Evolutionary conservation across 2,113 vertebrate genomes (phyloP), one percentile per base, ranked within the genome.

Genomic region (Podilymbus podiceps): DNA sequence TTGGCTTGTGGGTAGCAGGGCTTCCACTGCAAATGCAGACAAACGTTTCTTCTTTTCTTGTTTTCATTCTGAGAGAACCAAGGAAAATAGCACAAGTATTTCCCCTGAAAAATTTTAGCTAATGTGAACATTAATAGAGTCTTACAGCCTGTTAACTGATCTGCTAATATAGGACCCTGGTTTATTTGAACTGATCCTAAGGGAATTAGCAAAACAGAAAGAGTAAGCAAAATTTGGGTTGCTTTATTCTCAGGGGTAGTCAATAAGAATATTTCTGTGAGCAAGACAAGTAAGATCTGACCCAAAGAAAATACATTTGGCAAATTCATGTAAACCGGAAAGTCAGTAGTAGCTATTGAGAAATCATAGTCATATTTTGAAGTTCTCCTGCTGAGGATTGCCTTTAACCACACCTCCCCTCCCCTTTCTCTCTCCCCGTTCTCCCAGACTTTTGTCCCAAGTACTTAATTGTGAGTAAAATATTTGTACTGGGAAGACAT

Each of bases 401-500:
- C 53, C 40, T 96, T 97, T 97, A 95, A 77, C 76, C 64, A 91
- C 73, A 92, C 92, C 87, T 96, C 89, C 55, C 68, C 71, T 89
- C 74, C 75, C 31, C 74, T 79, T 90, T 92, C 62, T 92, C 47
- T 77, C 74, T 92, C 56, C 74, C 73, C 33, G 66, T 89, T 89
- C 85, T 91, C 33, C 35, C 44, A 91, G 81, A 89, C 66, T 96
- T 96, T 96, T 89, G 82, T 93, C 78, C 86, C 85, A 79, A 95
- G 82, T 88, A 53, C 68, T 97, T 97, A 92, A 81, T 93, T 96
- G 75, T 78, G 88, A 96, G 75, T 77, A 85, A 92, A 97, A 91
- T 95, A 96, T 98, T 98, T 98, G 80, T 94, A 81, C 71, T 97
- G 93, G 97, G 94, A 97, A 92, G 93, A 96, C 94, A 97, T 98